Percentiles rank a stretch among this genome's conserved stretches.
Evolutionary conservation across 2,797 vertebrate genomes (phyloP).

Genomic region (Manis javanica): DNA sequence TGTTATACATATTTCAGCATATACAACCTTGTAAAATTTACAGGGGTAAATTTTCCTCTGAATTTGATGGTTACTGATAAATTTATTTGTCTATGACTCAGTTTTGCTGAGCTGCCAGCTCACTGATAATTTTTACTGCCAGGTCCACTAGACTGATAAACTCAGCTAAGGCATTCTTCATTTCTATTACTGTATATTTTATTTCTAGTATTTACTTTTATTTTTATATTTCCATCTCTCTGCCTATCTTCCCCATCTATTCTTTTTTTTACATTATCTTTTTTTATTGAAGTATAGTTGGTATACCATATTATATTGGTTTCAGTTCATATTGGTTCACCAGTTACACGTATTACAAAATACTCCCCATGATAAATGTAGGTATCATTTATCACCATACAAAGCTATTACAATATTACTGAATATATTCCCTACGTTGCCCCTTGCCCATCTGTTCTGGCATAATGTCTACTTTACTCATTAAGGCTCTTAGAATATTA

Average conservation of each 20-base stretch:
- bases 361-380: too few species aligned
- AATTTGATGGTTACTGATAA: too few species aligned
- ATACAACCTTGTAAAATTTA: neutral
- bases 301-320: too few species aligned
- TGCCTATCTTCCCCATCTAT: neutral
- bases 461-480: neutral
- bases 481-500: neutral
- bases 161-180: neutral
- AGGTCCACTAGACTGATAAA: neutral
- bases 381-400: too few species aligned
- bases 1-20: neutral
- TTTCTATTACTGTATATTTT: neutral
- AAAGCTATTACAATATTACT: too few species aligned
- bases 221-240: neutral
- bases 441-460: neutral
- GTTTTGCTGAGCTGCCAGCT: neutral
- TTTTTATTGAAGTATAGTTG: too few species aligned
- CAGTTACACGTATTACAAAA: too few species aligned
- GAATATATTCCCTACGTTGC: too few species aligned
- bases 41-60: too few species aligned
- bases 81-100: too few species aligned
- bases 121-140: neutral
- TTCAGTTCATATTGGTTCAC: too few species aligned
- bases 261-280: neutral
- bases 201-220: neutral